Evolutionary conservation across 2,888 invertebrate genomes (phyloP), one percentile per base, ranked within the genome.

Genomic region (Sinhomidia bicolor): DNA sequence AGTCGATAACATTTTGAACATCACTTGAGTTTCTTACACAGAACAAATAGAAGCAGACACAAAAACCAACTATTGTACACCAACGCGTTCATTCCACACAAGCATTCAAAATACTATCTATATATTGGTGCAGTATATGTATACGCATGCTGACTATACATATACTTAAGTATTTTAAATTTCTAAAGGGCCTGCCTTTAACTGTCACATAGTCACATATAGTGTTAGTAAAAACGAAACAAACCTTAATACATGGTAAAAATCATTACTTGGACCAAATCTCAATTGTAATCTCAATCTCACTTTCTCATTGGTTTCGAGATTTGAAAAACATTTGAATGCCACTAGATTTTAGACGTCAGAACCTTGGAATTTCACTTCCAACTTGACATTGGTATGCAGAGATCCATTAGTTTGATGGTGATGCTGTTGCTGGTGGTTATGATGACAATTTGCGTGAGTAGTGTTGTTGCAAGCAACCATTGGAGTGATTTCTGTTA

Each of bases 401-500:
- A 81, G 74, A n/a, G 44, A 29, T 60, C 87, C 88, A 78, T 88
- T 88, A 12, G 81, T 44, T 65, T 78, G 20, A 17, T 68, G 65
- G 10, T 60, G 60, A 29, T 79, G 74, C n/a, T 36, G 76, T 6
- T 47, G 47, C 10, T 41, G 41, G 41, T 85, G 68, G 9, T 82
- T n/a, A n/a, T n/a, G 85, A 29, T 32, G 54, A 36, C 10, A 10
- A 23, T 65, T 47, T 29, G 26, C 17, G 41, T 84, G 54, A 23
- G 44, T 47, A 47, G 7, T 2, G 32, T 83, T 83, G 36, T 85
- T 87, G 65, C 80, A 89, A 14, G 89, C 17, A 47, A 44, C 74
- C 23, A 90, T 71, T 0, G 91, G 85, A 1, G 91, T 91, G 7
- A 91, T 86, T 68, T 92, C 92, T 1, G 92, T 91, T 12, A 92